Conservation (phyloP, 2,888 invertebrate genomes). For the Dioctria linearis region DNA sequence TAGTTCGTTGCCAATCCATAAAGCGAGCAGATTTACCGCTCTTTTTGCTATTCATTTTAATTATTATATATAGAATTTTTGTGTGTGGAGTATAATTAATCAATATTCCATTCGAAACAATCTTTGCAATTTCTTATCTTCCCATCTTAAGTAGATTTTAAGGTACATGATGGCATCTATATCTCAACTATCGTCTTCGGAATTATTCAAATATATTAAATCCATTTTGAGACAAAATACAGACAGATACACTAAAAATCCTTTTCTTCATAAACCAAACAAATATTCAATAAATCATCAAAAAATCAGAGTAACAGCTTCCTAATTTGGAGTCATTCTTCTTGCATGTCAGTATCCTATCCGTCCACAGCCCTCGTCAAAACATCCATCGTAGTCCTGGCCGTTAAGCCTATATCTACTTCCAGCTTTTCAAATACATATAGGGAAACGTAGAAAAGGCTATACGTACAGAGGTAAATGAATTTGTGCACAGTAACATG, state of each 20-base stretch:
- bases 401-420: neutral
- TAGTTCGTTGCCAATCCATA: no score
- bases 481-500: neutral
- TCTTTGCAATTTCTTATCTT: no score
- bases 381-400: neutral
- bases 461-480: neutral
- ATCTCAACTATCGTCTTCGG: no score
- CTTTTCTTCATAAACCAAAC: neutral
- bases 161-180: no score
- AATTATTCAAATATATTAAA: neutral
- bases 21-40: no score
- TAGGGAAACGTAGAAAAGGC: neutral
- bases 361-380: neutral
- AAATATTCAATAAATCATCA: neutral
- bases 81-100: no score
- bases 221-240: neutral
- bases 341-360: neutral
- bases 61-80: no score
- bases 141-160: no score
- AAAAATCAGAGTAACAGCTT: conserved; percentile 1
- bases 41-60: no score
- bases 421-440: neutral
- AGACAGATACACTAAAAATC: neutral
- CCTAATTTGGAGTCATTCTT: conserved; percentile 6
- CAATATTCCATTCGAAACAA: no score